phyloP scores from a whole-genome alignment of 2,113 vertebrate species.

The Cavia porcellus region DNA sequence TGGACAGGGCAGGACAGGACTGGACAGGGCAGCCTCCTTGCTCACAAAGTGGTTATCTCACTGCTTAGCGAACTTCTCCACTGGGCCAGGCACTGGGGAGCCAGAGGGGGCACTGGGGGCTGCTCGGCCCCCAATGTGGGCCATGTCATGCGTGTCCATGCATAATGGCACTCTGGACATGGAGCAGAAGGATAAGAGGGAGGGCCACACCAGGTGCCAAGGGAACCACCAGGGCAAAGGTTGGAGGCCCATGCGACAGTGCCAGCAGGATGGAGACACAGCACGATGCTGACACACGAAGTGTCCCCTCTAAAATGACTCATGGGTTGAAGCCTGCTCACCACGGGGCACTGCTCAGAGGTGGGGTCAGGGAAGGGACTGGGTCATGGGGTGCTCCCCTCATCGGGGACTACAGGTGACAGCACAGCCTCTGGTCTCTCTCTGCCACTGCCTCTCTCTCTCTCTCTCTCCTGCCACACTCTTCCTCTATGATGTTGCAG shows the following conservation, averaged over 20 bases:
- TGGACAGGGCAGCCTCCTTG: background rate
- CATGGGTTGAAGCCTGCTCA: background rate
- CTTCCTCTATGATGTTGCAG: background rate
- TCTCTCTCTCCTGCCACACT: background rate
- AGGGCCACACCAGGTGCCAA: background rate
- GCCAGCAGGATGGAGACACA: rapidly evolving
- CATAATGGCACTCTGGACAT: background rate
- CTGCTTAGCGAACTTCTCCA: background rate
- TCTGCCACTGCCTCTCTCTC: background rate
- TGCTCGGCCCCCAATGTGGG: rapidly evolving
- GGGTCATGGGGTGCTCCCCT: background rate
- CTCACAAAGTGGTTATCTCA: no score
- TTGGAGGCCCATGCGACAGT: rapidly evolving
- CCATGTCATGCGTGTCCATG: rapidly evolving
- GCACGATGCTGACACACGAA: rapidly evolving
- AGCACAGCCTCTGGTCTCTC: background rate
- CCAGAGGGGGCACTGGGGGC: rapidly evolving
- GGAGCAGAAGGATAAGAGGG: background rate
- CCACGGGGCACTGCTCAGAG: background rate
- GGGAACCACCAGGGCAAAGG: rapidly evolving
- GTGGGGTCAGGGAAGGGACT: background rate
- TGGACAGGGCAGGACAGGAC: background rate
- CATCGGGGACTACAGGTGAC: background rate
- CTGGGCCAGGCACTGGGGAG: background rate
- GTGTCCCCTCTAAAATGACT: background rate